Conservation (phyloP, 1,140 invertebrate species). For the Aphis craccivora region DNA sequence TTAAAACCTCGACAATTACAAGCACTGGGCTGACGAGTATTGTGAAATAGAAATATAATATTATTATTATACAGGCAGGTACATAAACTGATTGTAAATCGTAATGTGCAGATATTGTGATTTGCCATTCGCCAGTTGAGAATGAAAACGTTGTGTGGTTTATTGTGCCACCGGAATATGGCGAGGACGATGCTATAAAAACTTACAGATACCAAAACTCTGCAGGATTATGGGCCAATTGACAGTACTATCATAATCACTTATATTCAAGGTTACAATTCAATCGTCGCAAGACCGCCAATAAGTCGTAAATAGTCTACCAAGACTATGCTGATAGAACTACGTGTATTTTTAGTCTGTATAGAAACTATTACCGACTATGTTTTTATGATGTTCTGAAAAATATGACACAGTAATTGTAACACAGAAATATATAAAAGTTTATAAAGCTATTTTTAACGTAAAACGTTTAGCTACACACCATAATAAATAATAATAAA, state of each 20-base stretch:
- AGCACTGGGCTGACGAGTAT: not conserved
- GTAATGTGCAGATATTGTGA: not conserved
- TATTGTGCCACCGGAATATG: not conserved
- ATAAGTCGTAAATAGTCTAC: no score
- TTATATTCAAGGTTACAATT: not conserved
- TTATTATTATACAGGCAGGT: no score
- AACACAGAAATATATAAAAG: not conserved
- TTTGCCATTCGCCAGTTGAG: not conserved
- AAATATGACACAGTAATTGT: no score
- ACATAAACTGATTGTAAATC: not conserved
- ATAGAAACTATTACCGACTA: not conserved
- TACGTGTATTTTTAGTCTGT: not conserved
- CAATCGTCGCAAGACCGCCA: not conserved
- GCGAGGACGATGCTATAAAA: not conserved
- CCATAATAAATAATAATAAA: no score
- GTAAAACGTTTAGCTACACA: not conserved
- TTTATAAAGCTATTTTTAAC: not conserved
- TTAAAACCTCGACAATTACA: not conserved
- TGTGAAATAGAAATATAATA: not conserved
- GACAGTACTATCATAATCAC: not conserved
- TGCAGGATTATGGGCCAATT: not conserved
- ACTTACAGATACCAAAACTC: not conserved
- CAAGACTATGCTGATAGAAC: not conserved
- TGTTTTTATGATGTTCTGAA: no score
- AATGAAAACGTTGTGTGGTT: not conserved